A percentile compares a stretch with the other conserved stretches of the same genome.
These are phyloP conservation scores for Polylopha cassiicola DNA, from an alignment of 2,888 invertebrate species.

Conservation along the genomic window DNA sequence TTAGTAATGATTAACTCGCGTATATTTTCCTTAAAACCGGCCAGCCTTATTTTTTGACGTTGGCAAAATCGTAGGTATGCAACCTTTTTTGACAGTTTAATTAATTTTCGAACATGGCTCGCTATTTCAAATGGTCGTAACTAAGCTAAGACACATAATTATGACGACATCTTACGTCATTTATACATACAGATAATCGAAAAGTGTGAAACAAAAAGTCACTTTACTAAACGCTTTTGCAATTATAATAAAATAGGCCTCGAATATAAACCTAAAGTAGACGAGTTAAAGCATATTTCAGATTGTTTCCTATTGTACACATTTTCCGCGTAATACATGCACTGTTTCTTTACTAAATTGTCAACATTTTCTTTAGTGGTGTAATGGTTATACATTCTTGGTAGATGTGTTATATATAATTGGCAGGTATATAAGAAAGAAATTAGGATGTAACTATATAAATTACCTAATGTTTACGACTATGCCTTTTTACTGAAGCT, in stretches of 20 bases:
- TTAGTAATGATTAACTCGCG: no score
- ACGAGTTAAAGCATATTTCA: conserved; percentile 25
- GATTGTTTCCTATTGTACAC: conserved; percentile 21
- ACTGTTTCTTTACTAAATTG: conserved; percentile 65
- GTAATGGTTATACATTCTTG: conserved; percentile 30
- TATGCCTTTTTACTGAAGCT: no score
- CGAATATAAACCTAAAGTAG: conserved; percentile 27
- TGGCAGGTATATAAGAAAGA: no score
- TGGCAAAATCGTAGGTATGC: no score
- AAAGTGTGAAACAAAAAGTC: conserved; percentile 33
- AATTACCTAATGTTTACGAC: no score
- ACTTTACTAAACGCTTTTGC: conserved; percentile 35
- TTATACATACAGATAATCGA: conserved; percentile 27
- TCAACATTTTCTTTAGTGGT: conserved; percentile 50
- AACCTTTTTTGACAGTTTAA: no score
- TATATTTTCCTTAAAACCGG: no score
- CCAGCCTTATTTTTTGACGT: no score
- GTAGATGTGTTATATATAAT: conserved; percentile 12
- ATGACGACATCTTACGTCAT: conserved; percentile 35
- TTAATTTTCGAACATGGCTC: no score
- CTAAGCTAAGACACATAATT: conserved; percentile 22
- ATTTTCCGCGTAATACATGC: conserved; percentile 45
- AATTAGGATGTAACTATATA: no score
- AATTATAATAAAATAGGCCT: conserved; percentile 15
- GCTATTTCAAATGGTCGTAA: no score